Conservation (phyloP, 2,113 vertebrate species). For the Trogon surrucura region DNA sequence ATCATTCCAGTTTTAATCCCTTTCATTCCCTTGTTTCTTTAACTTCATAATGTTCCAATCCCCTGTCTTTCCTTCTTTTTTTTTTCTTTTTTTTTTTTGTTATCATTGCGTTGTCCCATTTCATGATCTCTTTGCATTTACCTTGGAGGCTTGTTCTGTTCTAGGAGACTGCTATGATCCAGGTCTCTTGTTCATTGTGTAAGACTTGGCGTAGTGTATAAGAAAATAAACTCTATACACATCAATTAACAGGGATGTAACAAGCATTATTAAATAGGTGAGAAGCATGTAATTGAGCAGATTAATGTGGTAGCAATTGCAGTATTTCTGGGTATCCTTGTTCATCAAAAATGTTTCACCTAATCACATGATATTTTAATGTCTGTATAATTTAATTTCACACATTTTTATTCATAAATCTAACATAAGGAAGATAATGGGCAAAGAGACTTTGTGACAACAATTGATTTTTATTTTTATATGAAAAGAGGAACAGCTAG, state of each 20-base stretch:
- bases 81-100: neutral
- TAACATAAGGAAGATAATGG: slow-evolving; percentile 35
- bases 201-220: slow-evolving; percentile 16
- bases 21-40: slow-evolving; percentile 73
- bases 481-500: neutral
- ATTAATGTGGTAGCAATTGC: slow-evolving; percentile 13
- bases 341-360: slow-evolving; percentile 42
- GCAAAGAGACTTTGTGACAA: slow-evolving; percentile 28
- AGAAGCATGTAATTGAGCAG: slow-evolving; percentile 56
- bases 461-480: slow-evolving; percentile 46
- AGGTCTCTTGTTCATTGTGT: slow-evolving; percentile 41
- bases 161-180: slow-evolving; percentile 41
- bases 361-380: slow-evolving; percentile 54
- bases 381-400: slow-evolving; percentile 56
- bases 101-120: slow-evolving; percentile 56
- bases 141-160: slow-evolving; percentile 52
- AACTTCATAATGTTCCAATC: slow-evolving; percentile 65
- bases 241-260: slow-evolving; percentile 60
- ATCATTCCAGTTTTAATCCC: slow-evolving; percentile 69
- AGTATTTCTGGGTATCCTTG: slow-evolving; percentile 35
- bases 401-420: slow-evolving; percentile 50
- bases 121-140: slow-evolving; percentile 64
- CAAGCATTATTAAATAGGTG: slow-evolving; percentile 63
- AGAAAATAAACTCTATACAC: slow-evolving; percentile 66
- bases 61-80: neutral